Evolutionary conservation across 2,888 invertebrate genomes (phyloP).

Genomic region (Bhutanitis thaidina): DNA sequence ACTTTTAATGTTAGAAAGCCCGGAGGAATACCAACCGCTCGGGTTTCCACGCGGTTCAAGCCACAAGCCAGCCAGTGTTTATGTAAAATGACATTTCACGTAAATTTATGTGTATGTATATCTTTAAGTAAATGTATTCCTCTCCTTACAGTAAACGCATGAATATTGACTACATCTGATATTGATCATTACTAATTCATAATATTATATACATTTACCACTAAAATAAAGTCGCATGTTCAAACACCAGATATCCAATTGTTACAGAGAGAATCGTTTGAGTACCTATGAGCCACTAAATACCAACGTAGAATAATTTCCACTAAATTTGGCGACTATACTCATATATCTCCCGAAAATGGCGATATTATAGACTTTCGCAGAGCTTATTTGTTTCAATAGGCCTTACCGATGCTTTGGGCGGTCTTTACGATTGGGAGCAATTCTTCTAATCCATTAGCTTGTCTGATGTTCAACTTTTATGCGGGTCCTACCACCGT

Average conservation of each 20-base stretch:
- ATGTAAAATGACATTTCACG: no score
- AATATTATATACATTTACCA: background rate
- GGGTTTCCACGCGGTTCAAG: no score
- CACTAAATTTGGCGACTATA: conserved; percentile 30
- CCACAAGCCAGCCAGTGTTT: no score
- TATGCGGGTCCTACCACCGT: conserved; percentile 71
- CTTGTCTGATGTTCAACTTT: conserved; percentile 72
- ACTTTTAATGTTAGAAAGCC: no score
- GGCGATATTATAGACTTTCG: conserved; percentile 53
- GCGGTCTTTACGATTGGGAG: conserved; percentile 63
- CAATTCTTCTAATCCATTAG: conserved; percentile 79
- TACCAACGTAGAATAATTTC: conserved; percentile 37
- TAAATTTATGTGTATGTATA: no score
- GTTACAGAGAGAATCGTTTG: conserved; percentile 30
- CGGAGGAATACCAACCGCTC: no score
- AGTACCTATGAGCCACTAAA: conserved; percentile 33
- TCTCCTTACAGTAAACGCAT: no score
- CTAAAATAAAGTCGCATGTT: conserved; percentile 3
- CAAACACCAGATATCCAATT: conserved; percentile 23
- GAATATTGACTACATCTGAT: no score
- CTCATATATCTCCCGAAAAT: conserved; percentile 46
- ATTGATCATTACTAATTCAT: no score
- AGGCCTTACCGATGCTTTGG: conserved; percentile 55
- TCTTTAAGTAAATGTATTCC: no score
- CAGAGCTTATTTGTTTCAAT: conserved; percentile 54